These are phyloP conservation scores for Amblyornis subalaris DNA, from an alignment of 2,113 vertebrate genomes.

Conservation along the genomic window DNA sequence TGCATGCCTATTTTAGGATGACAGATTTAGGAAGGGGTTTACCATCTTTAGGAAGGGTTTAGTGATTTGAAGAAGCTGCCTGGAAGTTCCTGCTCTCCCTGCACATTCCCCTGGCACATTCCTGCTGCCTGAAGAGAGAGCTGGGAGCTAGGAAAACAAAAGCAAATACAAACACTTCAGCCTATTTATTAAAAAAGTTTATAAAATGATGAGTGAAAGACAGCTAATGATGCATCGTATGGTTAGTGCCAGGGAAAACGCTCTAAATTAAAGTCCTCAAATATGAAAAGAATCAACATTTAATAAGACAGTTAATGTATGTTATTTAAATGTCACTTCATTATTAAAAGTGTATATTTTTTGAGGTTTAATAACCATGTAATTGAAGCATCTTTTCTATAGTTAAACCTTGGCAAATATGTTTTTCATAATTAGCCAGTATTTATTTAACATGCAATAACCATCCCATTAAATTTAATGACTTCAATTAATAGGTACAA, in stretches of 20 bases:
- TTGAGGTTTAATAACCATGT: constrained; percentile 73
- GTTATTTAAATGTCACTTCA: constrained; percentile 59
- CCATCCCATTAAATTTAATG: constrained; percentile 74
- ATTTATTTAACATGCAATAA: constrained; percentile 76
- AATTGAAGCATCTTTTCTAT: constrained; percentile 72
- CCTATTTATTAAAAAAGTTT: constrained; percentile 28
- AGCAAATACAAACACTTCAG: background rate
- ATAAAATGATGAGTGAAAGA: constrained; percentile 53
- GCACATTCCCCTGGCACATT: background rate
- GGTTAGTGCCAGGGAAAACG: constrained; percentile 26
- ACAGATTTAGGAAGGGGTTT: background rate
- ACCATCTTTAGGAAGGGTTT: background rate
- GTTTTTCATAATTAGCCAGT: constrained; percentile 75
- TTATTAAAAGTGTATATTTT: constrained; percentile 63
- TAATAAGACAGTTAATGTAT: constrained; percentile 61
- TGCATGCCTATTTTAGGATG: background rate
- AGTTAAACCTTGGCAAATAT: constrained; percentile 73
- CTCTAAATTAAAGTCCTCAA: constrained; percentile 51
- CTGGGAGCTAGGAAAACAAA: background rate
- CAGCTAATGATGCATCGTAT: constrained; percentile 50
- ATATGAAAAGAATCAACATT: constrained; percentile 62
- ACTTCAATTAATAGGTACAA: constrained; percentile 66
- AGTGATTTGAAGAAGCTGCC: background rate
- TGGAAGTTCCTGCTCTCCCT: background rate
- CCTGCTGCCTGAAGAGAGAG: background rate